Evolutionary conservation across 2,797 vertebrate species (phyloP), one percentile per base, ranked within the genome.

Genomic region (Macropodus opercularis): DNA sequence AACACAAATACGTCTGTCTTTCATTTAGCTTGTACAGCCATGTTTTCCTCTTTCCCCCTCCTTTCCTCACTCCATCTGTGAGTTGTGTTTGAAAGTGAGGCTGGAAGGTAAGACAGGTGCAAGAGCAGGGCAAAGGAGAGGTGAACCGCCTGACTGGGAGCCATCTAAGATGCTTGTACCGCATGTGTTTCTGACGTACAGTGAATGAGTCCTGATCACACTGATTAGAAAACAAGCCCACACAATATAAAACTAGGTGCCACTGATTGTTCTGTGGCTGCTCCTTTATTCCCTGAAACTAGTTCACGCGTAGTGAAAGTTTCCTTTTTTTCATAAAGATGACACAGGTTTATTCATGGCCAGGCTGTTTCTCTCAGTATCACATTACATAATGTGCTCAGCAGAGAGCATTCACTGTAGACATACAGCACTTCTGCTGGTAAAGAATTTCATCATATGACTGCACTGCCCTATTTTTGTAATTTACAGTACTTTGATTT

Each of bases 1-100:
- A 87, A 86, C 58, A 79, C 70, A 87, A 89, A 88, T 78, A 84
- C 32, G 64, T 66, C 83, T 83, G 83, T 76, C 85, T 82, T 83
- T 87, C 81, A 81, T 88, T 88, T 81, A 75, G 72, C 69, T 77
- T 81, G 54, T 66, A 78, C 54, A 71, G 63, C 48, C 52, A 13
- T 55, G 50, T 73, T 81, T 80, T 69, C 57, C 43, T 75, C 56
- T 46, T 34, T 59, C 50, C 51, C 39, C 67, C 35, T 44, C 51
- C 35, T 69, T 54, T 46, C 41, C 65, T 72, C 34, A 31, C 49
- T 63, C 34, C 26, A 17, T 59, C 40, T 75, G 64, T 50, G 56
- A 69, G 54, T 56, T 59, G 29, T 49, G 65, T 72, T 79, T 61
- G 40, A 68, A 72, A 63, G 31, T 60, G 44, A 84, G 38, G 63